Evolutionary conservation across 2,797 vertebrate species (phyloP).

Genomic region (Trachops cirrhosus): DNA sequence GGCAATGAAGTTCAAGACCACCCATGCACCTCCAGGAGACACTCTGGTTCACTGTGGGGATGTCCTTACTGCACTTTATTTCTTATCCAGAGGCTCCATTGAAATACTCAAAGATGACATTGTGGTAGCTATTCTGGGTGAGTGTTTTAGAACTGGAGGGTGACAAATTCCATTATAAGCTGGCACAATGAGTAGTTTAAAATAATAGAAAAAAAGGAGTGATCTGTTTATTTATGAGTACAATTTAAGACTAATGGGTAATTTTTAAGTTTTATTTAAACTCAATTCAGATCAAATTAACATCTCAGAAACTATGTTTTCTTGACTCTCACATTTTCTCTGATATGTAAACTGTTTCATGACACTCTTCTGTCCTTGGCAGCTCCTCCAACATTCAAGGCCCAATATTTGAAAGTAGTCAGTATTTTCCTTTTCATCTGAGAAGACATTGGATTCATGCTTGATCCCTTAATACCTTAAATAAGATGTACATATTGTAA

Average conservation of each 20-base stretch:
- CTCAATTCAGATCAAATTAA: constrained; percentile 36
- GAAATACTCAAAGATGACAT: constrained; percentile 98
- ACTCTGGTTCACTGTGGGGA: constrained; percentile 97
- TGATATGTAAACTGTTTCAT: neutral
- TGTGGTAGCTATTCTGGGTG: constrained; percentile 98
- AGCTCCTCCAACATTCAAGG: neutral
- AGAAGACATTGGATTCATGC: neutral
- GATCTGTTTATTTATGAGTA: neutral
- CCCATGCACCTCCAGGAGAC: constrained; percentile 97
- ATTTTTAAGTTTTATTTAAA: constrained; percentile 34
- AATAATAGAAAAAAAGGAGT: neutral
- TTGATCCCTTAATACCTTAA: neutral
- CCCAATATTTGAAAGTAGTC: constrained; percentile 27
- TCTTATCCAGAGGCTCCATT: constrained; percentile 96
- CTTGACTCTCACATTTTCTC: constrained; percentile 39
- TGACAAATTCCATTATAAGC: neutral
- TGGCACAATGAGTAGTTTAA: neutral
- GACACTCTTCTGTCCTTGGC: neutral
- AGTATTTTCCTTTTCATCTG: constrained; percentile 33
- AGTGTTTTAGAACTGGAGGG: constrained; percentile 73
- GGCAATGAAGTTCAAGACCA: constrained; percentile 98
- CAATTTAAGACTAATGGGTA: neutral
- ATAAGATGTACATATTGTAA: neutral
- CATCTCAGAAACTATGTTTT: constrained; percentile 40
- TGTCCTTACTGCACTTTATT: constrained; percentile 96